phyloP scores from a whole-genome alignment of 2,797 vertebrate genomes.

The Benthosema pterotum region DNA sequence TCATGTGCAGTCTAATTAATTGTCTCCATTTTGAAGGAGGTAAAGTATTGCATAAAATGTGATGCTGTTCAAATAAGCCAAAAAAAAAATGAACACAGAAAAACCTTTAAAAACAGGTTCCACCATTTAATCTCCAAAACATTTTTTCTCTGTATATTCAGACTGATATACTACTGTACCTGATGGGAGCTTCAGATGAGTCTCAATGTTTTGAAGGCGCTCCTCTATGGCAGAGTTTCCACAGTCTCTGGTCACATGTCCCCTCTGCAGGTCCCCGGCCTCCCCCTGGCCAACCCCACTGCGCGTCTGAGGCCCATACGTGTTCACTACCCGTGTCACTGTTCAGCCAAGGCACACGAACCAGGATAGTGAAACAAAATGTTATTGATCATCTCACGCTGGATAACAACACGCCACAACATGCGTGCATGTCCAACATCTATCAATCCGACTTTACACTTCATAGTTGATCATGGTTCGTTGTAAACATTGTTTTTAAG shows the following conservation, averaged over 20 bases:
- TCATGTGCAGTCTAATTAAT: too few species aligned
- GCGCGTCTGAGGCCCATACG: slow-evolving; percentile 92
- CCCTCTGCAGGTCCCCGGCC: slow-evolving; percentile 76
- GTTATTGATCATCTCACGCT: not conserved
- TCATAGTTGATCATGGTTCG: too few species aligned
- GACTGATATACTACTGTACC: slow-evolving; percentile 68
- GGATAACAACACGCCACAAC: not conserved
- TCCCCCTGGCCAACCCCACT: slow-evolving; percentile 74
- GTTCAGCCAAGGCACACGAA: slow-evolving; percentile 26
- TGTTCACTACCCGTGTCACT: slow-evolving; percentile 97
- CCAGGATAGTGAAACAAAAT: not conserved
- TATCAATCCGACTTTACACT: too few species aligned
- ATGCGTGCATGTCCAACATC: not conserved
- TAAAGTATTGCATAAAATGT: too few species aligned
- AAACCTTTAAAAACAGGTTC: too few species aligned
- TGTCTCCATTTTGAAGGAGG: too few species aligned
- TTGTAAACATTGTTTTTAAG: too few species aligned
- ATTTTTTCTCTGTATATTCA: not conserved
- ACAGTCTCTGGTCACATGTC: slow-evolving; percentile 75
- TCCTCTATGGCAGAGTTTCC: slow-evolving; percentile 93
- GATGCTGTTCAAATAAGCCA: too few species aligned
- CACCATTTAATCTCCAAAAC: too few species aligned
- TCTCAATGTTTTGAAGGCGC: slow-evolving; percentile 93
- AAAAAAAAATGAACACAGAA: too few species aligned
- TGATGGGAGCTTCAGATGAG: slow-evolving; percentile 88